Base-by-base conservation (phyloP, 2,797 vertebrate species). In the Xenentodon cancila region DNA sequence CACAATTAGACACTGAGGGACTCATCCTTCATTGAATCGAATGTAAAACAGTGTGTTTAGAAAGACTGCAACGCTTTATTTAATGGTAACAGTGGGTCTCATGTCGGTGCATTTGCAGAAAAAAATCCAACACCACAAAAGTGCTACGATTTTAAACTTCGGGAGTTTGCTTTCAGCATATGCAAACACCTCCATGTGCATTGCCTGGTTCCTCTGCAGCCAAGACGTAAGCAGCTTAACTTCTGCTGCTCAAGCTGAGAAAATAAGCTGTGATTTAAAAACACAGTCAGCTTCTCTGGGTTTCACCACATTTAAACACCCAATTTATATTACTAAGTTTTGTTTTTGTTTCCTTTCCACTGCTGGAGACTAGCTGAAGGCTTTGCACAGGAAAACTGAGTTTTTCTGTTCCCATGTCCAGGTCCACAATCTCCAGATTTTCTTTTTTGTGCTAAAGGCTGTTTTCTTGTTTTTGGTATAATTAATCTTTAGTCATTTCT, bases 301-400 rank as follows among this genome's bases (percentile, higher is more conserved):
- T 58, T 52, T 71, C 45, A 72, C 73, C 78, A 79, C 73, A 77
- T 70, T 71, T 66, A 80, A 75, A 70, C 57, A 53, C 13, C 21
- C 54, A 47, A 52, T 59, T 69, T 69, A 49, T 59, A 57, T 21
- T 60, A 49, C 53, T 6, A 57, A 53, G 16, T 68, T 77, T 43
- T 68, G 56, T 57, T 75, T 80, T 79, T 62, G 21, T 59, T 71
- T 74, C 49, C 34, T 64, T 63, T 47, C 55, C 21, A 50, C 25
- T 54, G 42, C 19, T 68, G 61, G 48, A 69, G 75, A 57, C 37
- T 22, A 47, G 30, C 52, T 54, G 32, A 55, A 5, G 43, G 37
- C 48, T 45, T 32, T 32, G 9, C 22, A n/a, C 34, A 53, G 45
- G 15, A 53, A 52, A 45, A 40, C 13, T 40, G 37, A 16, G 37